phyloP scores from a whole-genome alignment of 2,113 vertebrate genomes.

The Malurus cyaneus region DNA sequence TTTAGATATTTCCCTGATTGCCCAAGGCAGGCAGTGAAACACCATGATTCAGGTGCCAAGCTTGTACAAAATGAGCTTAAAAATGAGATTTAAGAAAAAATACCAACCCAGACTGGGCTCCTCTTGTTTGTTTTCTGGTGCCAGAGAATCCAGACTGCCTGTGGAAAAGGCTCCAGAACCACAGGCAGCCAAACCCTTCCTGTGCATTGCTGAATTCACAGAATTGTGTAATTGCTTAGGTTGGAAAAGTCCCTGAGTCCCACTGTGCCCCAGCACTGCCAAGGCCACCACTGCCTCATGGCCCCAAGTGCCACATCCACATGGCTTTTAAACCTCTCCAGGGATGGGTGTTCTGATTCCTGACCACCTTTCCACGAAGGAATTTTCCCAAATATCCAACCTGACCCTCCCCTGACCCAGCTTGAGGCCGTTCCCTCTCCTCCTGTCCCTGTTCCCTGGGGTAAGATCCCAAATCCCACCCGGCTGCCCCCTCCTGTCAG shows the following conservation, averaged over 20 bases:
- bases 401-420: not conserved
- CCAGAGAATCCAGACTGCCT: not conserved
- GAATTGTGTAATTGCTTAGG: not conserved
- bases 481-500: not conserved
- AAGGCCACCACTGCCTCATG: not conserved
- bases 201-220: not conserved
- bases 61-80: not conserved
- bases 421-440: fast-evolving
- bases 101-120: not conserved
- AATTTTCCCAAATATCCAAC: not conserved
- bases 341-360: not conserved
- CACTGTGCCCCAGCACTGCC: not conserved
- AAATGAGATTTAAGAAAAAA: not conserved
- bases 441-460: not conserved
- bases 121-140: not conserved
- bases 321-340: not conserved
- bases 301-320: not conserved
- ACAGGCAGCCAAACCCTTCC: not conserved
- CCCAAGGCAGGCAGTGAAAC: not conserved
- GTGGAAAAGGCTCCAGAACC: not conserved
- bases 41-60: not conserved
- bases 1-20: not conserved
- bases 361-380: not conserved
- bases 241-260: not conserved
- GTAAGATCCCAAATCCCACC: fast-evolving